Conservation (phyloP, 2,113 vertebrate genomes). For the Heloderma charlesbogerti region DNA sequence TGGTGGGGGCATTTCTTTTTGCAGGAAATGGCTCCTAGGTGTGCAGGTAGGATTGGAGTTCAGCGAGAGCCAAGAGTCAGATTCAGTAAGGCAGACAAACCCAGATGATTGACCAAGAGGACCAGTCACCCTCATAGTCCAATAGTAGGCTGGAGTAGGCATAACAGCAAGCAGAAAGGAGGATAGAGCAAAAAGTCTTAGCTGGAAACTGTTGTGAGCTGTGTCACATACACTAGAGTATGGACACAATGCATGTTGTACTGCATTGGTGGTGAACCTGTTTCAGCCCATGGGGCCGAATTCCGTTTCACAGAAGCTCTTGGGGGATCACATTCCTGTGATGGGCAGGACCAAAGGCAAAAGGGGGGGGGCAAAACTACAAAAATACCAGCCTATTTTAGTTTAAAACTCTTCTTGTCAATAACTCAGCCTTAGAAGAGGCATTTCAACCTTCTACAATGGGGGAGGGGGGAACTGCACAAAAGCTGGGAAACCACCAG, state of each 20-base stretch:
- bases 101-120: background rate
- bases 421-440: too few species aligned
- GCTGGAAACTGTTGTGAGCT: background rate
- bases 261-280: too few species aligned
- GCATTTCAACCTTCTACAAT: too few species aligned
- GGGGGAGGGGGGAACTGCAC: too few species aligned
- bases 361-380: too few species aligned
- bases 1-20: background rate
- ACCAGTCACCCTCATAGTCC: background rate
- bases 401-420: too few species aligned
- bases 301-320: too few species aligned
- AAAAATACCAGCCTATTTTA: too few species aligned
- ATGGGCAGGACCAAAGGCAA: too few species aligned
- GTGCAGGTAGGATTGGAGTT: background rate
- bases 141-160: background rate
- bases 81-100: background rate
- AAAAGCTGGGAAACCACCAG: too few species aligned
- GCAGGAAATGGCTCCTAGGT: background rate
- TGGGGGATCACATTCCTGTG: too few species aligned
- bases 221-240: background rate
- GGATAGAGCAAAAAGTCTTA: background rate
- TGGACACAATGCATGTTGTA: background rate
- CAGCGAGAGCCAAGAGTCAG: background rate
- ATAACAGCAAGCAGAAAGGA: background rate
- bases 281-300: too few species aligned